These are phyloP conservation scores for Terrapene triunguis DNA, from an alignment of 2,113 vertebrate species.

Conservation along the genomic window DNA sequence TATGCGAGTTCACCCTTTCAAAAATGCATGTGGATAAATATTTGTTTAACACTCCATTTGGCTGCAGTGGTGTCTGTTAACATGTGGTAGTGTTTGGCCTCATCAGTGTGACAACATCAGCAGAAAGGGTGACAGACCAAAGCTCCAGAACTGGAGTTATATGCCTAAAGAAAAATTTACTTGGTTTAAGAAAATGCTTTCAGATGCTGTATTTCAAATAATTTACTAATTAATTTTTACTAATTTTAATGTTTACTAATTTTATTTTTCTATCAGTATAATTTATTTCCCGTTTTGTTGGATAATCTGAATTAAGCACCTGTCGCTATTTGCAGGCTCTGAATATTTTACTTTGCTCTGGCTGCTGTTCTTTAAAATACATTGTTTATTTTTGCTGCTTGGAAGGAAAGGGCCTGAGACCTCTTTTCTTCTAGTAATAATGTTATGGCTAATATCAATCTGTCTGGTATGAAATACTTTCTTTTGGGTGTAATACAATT, in stretches of 20 bases:
- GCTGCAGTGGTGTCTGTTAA: constrained; percentile 28
- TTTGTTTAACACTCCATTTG: constrained; percentile 47
- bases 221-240: neutral
- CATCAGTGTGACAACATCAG: neutral
- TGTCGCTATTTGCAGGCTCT: accelerated
- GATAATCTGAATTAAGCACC: neutral
- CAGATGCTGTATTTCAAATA: neutral
- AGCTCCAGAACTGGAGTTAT: neutral
- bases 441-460: neutral
- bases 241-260: neutral
- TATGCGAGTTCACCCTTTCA: constrained; percentile 10
- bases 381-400: neutral
- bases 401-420: neutral
- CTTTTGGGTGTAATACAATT: neutral
- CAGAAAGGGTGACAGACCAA: neutral
- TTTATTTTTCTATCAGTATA: neutral
- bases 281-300: neutral
- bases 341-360: neutral
- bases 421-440: neutral
- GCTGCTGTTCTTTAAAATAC: neutral
- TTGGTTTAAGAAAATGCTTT: neutral
- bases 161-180: neutral
- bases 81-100: neutral
- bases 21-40: constrained; percentile 14
- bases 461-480: neutral